Percentiles rank a stretch among this genome's conserved stretches.
phyloP scores from a whole-genome alignment of 2,888 invertebrate species.

The Poecilobothrus nobilitatus region DNA sequence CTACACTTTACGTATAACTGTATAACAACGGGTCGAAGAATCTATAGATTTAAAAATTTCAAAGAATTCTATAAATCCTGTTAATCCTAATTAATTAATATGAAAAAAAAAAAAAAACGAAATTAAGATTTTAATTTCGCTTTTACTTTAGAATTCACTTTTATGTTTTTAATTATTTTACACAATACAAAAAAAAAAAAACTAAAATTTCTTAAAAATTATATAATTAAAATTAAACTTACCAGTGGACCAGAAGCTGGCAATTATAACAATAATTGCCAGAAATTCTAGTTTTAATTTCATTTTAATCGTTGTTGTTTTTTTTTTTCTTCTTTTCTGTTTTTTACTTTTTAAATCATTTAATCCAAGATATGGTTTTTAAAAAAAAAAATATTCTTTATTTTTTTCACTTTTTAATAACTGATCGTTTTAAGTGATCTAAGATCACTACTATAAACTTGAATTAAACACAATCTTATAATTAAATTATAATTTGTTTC shows the following conservation, averaged over 20 bases:
- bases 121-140: too few species aligned
- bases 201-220: too few species aligned
- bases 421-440: not conserved
- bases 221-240: not conserved
- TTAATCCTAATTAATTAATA: too few species aligned
- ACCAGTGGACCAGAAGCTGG: not conserved
- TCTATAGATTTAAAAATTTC: too few species aligned
- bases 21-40: too few species aligned
- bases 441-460: not conserved
- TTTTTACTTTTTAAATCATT: not conserved
- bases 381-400: not conserved
- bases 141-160: too few species aligned
- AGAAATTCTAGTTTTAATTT: not conserved
- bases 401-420: not conserved
- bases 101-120: too few species aligned
- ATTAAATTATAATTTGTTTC: not conserved
- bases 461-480: not conserved
- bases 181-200: too few species aligned
- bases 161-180: too few species aligned
- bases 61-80: too few species aligned
- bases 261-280: not conserved
- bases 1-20: too few species aligned
- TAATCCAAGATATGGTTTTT: not conserved
- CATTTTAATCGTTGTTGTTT: not conserved
- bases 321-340: not conserved